Conservation (phyloP, 1,140 invertebrate genomes). For the Sycophaga agraensis region DNA sequence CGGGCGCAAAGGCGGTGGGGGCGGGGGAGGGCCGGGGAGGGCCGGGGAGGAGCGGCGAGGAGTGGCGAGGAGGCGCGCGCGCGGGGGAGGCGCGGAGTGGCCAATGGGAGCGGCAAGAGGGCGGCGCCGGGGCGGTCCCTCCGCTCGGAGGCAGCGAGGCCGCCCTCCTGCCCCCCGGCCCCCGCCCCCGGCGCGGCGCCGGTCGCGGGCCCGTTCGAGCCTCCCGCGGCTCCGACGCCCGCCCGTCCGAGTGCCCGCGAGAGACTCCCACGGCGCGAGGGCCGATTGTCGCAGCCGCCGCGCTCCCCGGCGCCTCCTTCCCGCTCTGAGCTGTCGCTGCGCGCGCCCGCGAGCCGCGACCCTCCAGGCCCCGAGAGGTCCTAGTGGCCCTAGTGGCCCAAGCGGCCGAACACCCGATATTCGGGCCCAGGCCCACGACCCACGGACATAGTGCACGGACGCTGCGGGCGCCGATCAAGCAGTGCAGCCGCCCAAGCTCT, state of each 20-base stretch:
- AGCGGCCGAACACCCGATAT: too few species aligned
- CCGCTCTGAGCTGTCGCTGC: too few species aligned
- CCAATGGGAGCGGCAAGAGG: conserved; percentile 54
- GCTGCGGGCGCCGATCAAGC: too few species aligned
- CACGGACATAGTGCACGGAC: too few species aligned
- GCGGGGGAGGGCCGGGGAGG: not conserved
- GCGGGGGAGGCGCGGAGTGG: conserved; percentile 42
- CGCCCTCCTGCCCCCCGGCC: conserved; percentile 34
- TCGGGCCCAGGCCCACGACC: too few species aligned
- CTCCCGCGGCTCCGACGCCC: too few species aligned
- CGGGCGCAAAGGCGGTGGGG: not conserved
- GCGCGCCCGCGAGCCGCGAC: too few species aligned
- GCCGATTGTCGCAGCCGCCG: conserved; percentile 56
- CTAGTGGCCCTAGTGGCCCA: too few species aligned
- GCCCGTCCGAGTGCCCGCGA: conserved; percentile 48
- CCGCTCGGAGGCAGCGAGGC: conserved; percentile 16
- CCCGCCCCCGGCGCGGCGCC: conserved; percentile 34
- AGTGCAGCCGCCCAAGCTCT: too few species aligned
- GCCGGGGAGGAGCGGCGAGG: conserved; percentile 13
- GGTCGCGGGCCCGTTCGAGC: conserved; percentile 28
- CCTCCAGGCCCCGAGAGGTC: too few species aligned
- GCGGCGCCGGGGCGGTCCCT: conserved; percentile 41
- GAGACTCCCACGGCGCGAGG: conserved; percentile 55
- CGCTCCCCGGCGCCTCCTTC: too few species aligned
- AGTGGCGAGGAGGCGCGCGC: conserved; percentile 33